These are phyloP conservation scores for Bugula neritina DNA, from an alignment of 2,888 invertebrate species.

Conservation along the genomic window DNA sequence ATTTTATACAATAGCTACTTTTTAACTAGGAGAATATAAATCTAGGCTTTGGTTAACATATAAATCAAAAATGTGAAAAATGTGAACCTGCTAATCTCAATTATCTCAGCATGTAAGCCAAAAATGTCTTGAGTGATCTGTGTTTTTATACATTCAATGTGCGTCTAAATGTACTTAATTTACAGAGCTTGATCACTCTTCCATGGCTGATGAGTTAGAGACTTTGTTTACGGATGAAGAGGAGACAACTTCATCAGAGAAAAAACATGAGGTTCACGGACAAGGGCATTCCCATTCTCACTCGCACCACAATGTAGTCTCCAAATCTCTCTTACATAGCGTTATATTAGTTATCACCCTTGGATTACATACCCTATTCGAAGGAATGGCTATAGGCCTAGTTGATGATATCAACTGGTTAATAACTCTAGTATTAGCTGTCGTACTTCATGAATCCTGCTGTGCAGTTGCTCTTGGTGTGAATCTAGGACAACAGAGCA, in stretches of 20 bases:
- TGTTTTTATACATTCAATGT: background rate
- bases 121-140: background rate
- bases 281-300: slow-evolving; percentile 11
- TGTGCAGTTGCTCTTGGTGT: slow-evolving; percentile 47
- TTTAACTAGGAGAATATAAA: too few species aligned
- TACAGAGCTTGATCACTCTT: background rate
- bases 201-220: slow-evolving; percentile 28
- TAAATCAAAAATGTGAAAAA: background rate
- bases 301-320: background rate
- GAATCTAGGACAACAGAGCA: slow-evolving; percentile 39
- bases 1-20: too few species aligned
- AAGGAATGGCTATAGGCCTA: slow-evolving; percentile 50
- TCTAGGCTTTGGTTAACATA: too few species aligned
- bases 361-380: slow-evolving; percentile 50
- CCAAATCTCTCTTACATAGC: slow-evolving; percentile 35
- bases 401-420: slow-evolving; percentile 38
- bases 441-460: slow-evolving; percentile 46
- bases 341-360: slow-evolving; percentile 44
- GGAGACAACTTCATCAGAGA: too few species aligned
- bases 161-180: background rate
- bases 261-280: too few species aligned
- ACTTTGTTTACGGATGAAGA: background rate
- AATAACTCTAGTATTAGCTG: slow-evolving; percentile 36
- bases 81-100: background rate
- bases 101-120: background rate